These are phyloP conservation scores for Zootoca vivipara DNA, from an alignment of 2,113 vertebrate genomes.

Conservation along the genomic window DNA sequence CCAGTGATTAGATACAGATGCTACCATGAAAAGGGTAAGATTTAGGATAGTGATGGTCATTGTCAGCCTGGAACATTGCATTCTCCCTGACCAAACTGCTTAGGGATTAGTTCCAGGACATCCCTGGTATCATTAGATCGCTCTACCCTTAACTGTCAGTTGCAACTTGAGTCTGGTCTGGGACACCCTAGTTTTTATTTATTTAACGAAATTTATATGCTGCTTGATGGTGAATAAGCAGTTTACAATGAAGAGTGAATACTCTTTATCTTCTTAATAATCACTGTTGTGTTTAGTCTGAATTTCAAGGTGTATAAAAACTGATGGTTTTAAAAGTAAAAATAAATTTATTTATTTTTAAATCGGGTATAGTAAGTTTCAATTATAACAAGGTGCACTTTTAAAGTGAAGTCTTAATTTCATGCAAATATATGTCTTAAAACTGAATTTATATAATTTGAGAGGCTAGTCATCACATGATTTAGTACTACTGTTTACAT, in stretches of 20 bases:
- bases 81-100: not conserved
- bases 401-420: not conserved
- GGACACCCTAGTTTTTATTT: not conserved
- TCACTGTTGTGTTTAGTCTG: not conserved
- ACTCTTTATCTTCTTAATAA: not conserved
- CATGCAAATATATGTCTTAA: not conserved
- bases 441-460: not conserved
- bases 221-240: too few relatives aligned
- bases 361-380: not conserved
- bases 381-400: not conserved
- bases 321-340: not conserved
- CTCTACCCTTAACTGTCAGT: not conserved
- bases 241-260: not conserved
- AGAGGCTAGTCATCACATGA: not conserved
- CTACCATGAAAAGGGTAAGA: not conserved
- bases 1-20: not conserved
- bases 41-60: not conserved
- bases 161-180: not conserved
- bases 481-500: not conserved
- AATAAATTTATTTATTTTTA: too few relatives aligned
- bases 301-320: not conserved
- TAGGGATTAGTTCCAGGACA: not conserved
- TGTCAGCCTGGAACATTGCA: not conserved
- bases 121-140: not conserved
- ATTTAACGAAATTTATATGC: not conserved